Evolutionary conservation across 2,113 vertebrate species (phyloP), one percentile per base, ranked within the genome.

Genomic region (Tapirus terrestris): DNA sequence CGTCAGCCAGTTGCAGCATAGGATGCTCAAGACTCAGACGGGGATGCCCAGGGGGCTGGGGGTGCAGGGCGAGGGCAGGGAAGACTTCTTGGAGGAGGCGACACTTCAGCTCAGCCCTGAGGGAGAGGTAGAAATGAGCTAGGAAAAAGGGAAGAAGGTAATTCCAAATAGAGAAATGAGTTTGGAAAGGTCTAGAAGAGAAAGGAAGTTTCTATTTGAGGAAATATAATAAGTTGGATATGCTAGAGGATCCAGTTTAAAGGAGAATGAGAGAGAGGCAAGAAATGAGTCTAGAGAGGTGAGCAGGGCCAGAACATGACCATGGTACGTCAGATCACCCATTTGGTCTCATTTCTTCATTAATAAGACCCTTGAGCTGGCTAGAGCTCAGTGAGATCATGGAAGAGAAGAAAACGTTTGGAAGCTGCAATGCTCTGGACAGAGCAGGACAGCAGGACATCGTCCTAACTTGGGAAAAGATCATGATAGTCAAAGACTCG

Each of bases 111-210:
- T 72, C 8, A 25, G 5, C 27, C 39, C 58, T 76, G 33, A 79
- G 8, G 20, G 23, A 16, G 33, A 58, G 65, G 51, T 12, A 63
- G 81, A 87, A 87, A 94, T 58, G 29, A 79, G 80, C 29, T 53
- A 77, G 72, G 45, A 85, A 86, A 8, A 65, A 92, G 53, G 31
- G 9, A 96, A 88, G 9, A 96, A 88, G 43, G 29, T 53, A 80
- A 96, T 82, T 95, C 63, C 20, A 96, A 33, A 43, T 65, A 88
- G 70, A 80, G 53, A 56, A 87, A 79, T 68, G 11, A 43, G 29
- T 89, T 85, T 53, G 43, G 39, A 82, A 91, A 91, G 27, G 23
- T 45, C 77, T 93, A 58, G 67, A 87, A 92, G 23, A 8, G 20
- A 85, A 89, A 73, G 27, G 51, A 75, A 63, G 36, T 73, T 85